These are phyloP conservation scores for Hermetia illucens DNA, from an alignment of 1,140 invertebrate species.

Conservation along the genomic window DNA sequence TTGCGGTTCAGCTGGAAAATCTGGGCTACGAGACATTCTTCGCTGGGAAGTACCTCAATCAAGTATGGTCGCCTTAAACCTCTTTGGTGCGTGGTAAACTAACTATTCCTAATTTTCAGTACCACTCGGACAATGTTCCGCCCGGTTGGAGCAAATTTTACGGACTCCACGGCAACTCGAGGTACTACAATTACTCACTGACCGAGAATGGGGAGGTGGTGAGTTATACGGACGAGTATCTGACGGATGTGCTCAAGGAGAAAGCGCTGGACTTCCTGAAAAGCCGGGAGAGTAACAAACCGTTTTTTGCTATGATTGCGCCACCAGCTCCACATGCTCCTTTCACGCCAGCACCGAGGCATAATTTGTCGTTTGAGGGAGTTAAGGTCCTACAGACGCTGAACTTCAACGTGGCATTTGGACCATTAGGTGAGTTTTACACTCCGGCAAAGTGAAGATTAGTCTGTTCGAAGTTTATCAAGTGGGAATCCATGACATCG, in stretches of 20 bases:
- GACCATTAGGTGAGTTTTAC: conserved; percentile 11
- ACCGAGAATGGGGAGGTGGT: conserved; percentile 59
- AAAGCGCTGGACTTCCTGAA: conserved; percentile 43
- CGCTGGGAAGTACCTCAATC: conserved; percentile 76
- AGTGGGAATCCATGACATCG: too few relatives aligned
- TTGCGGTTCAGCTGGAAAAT: conserved; percentile 45
- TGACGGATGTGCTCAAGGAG: conserved; percentile 64
- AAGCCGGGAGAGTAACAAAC: conserved; percentile 20
- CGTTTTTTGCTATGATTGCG: conserved; percentile 73
- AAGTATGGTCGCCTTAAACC: conserved; percentile 32
- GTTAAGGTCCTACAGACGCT: conserved; percentile 46
- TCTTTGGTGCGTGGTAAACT: neutral
- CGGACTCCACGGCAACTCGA: conserved; percentile 69
- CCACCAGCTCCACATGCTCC: conserved; percentile 74
- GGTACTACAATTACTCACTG: conserved; percentile 78
- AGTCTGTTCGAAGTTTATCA: too few relatives aligned
- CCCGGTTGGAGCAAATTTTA: conserved; percentile 70
- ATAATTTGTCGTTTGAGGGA: conserved; percentile 44
- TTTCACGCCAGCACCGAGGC: conserved; percentile 62
- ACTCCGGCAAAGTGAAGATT: neutral
- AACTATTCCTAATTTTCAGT: conserved; percentile 34
- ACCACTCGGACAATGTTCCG: conserved; percentile 53
- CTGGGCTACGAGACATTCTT: conserved; percentile 63
- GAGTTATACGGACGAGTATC: conserved; percentile 48
- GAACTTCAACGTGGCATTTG: conserved; percentile 52